Evolutionary conservation across 2,113 vertebrate species (phyloP), one percentile per base, ranked within the genome.

Genomic region (Typhlomys cinereus): DNA sequence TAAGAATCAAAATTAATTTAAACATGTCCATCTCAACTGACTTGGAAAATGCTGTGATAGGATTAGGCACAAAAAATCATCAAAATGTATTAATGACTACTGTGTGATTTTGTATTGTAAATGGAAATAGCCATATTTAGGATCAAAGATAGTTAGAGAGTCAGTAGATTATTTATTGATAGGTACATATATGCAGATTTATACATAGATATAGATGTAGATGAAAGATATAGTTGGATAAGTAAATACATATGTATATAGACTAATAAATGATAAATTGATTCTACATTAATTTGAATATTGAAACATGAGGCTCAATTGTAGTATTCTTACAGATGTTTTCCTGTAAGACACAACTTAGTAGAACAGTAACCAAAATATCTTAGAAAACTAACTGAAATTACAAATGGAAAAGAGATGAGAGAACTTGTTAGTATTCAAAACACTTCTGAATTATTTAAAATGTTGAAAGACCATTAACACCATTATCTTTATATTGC

Each of bases 381-480:
- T 10, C 54, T 39, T 7, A 27, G 31, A 79, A 81, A 52, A 36
- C 4, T 46, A 52, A 15, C 57, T 80, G 66, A 83, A n/a, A 44
- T 71, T 67, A n/a, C 2, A 67, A 92, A 62, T 80, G 9, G 41
- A 92, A 62, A 71, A 92, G 8, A 82, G 29, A 89, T 36, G 8
- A 79, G 83, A 76, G 70, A 66, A 0, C 2, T 13, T 81, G 48
- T 31, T 83, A 85, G 89, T 91, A 70, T 46, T 82, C 27, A 95
- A 41, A 89, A 57, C 1, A 64, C 11, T 69, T 74, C 7, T 84
- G 41, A 91, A 93, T 89, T 96, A 91, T 66, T 85, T 66, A 90
- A 31, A 23, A 85, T 46, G 66, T 34, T 59, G 46, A 59, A 89
- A 44, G 7, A 62, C 46, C 71, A 78, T 59, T 4, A 5, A 69